Conservation (phyloP, 2,888 invertebrate genomes). For the Campaea margaritaria region DNA sequence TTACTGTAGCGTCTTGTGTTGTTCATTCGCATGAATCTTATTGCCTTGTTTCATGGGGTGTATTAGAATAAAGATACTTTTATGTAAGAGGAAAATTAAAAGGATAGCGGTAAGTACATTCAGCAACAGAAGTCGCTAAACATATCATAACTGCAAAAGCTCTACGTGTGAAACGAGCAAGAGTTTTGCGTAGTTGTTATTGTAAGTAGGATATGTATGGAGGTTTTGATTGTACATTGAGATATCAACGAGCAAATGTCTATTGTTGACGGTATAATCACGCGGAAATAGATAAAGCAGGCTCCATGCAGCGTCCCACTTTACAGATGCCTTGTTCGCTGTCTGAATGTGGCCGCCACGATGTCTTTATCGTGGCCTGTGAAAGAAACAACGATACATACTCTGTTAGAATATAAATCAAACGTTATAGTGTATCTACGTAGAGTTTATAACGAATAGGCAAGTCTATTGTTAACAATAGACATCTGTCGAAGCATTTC, state of each 20-base stretch:
- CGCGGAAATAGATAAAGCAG: constrained; percentile 40
- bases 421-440: too few relatives aligned
- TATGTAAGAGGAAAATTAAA: too few relatives aligned
- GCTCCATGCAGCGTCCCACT: constrained; percentile 10
- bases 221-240: neutral
- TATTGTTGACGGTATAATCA: constrained; percentile 66
- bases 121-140: too few relatives aligned
- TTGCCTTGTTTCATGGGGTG: too few relatives aligned
- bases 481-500: too few relatives aligned
- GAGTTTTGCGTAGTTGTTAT: too few relatives aligned
- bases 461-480: too few relatives aligned
- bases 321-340: constrained; percentile 7
- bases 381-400: neutral
- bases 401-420: neutral
- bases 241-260: constrained; percentile 43
- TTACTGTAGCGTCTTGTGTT: neutral
- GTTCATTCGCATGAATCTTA: neutral
- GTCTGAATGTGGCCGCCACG: constrained; percentile 11
- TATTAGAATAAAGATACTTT: too few relatives aligned
- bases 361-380: neutral
- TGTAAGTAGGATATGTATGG: neutral
- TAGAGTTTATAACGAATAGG: too few relatives aligned
- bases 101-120: too few relatives aligned
- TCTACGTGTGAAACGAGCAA: too few relatives aligned
- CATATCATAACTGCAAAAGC: too few relatives aligned